phyloP scores from a whole-genome alignment of 2,888 invertebrate species.

The Mesoligia furuncula region DNA sequence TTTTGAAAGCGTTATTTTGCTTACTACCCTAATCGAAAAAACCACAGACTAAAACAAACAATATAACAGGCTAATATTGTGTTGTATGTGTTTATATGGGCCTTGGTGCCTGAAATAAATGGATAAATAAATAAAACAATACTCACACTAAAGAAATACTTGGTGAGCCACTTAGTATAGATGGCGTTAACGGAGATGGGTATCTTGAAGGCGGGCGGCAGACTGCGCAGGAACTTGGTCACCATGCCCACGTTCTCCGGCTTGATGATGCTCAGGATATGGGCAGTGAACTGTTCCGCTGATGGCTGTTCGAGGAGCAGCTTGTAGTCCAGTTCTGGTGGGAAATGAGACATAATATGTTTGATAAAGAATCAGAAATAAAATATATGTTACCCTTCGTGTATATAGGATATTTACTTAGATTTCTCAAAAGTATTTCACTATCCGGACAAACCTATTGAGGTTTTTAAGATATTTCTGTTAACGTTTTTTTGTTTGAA shows the following conservation, averaged over 20 bases:
- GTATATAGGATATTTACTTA: background rate
- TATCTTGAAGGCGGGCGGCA: slow-evolving; percentile 79
- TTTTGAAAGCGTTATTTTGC: no score
- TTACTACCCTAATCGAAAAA: no score
- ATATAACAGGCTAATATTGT: no score
- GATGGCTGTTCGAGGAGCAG: slow-evolving; percentile 80
- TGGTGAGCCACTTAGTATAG: slow-evolving; percentile 84
- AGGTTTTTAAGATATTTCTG: background rate
- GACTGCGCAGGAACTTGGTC: slow-evolving; percentile 82
- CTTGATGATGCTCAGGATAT: slow-evolving; percentile 75
- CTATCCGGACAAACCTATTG: background rate
- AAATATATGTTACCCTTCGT: background rate
- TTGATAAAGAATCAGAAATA: background rate
- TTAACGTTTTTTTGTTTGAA: background rate
- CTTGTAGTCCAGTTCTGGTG: slow-evolving; percentile 88
- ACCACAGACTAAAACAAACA: no score
- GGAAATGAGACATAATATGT: background rate
- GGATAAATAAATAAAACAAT: no score
- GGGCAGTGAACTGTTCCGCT: slow-evolving; percentile 69
- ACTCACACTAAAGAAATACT: slow-evolving; percentile 86
- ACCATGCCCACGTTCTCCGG: slow-evolving; percentile 84
- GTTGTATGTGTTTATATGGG: no score
- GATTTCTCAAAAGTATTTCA: background rate
- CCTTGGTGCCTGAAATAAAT: no score
- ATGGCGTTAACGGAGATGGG: slow-evolving; percentile 78